These are phyloP conservation scores for Julus scandinavius DNA, from an alignment of 2,888 invertebrate genomes.

Conservation along the genomic window DNA sequence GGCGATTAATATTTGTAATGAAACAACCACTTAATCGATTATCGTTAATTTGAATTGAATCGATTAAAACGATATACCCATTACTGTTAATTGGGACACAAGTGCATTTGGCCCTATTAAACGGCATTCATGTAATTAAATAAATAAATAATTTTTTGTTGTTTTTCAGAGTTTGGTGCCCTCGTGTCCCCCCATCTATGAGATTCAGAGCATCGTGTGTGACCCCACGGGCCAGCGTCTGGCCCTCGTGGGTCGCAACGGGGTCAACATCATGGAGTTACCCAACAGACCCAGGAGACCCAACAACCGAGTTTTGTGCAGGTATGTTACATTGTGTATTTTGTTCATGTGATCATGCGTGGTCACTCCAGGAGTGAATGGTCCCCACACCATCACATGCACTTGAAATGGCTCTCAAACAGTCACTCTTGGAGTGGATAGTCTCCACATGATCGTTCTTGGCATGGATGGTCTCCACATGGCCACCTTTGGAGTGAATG, in stretches of 20 bases:
- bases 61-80: no score
- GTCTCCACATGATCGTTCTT: no score
- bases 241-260: slow-evolving; percentile 77
- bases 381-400: no score
- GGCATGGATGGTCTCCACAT: no score
- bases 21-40: slow-evolving; percentile 44
- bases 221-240: slow-evolving; percentile 76
- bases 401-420: no score
- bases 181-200: slow-evolving; percentile 75
- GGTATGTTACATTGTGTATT: background rate
- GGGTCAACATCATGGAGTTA: slow-evolving; percentile 77
- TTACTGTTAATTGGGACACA: no score
- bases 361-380: no score
- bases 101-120: no score
- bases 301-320: background rate
- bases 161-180: slow-evolving; percentile 76
- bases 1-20: background rate
- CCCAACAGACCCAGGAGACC: slow-evolving; percentile 67
- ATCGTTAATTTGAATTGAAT: background rate
- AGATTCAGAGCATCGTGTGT: slow-evolving; percentile 75
- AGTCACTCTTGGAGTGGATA: no score
- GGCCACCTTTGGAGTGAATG: no score
- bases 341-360: no score
- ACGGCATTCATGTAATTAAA: no score
- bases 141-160: slow-evolving; percentile 36